Percentiles rank a stretch among this genome's conserved stretches.
Evolutionary conservation across 1,140 invertebrate species (phyloP).

Genomic region (Tetragonula clypearis): DNA sequence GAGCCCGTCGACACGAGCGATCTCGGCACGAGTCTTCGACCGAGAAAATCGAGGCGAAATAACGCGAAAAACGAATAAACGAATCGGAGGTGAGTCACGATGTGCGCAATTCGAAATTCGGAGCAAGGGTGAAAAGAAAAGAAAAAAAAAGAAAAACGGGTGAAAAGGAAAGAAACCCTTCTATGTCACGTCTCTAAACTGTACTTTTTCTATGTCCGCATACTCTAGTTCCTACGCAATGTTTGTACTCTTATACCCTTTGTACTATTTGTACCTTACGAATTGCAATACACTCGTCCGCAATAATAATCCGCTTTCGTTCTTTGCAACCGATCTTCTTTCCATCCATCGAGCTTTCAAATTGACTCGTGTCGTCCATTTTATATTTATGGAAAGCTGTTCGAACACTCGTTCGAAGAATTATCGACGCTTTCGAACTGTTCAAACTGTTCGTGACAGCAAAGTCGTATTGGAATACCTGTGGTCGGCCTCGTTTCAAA

Average conservation of each 20-base stretch:
- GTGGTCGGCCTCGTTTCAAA: background rate
- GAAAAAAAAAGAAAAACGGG: background rate
- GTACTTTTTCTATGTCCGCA: constrained; percentile 81
- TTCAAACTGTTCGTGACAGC: too few species aligned
- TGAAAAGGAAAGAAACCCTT: constrained; percentile 19
- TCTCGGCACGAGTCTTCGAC: constrained; percentile 57
- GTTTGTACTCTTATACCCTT: constrained; percentile 82
- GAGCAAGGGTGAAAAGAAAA: constrained; percentile 1
- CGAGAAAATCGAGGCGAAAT: constrained; percentile 29
- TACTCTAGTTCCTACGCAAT: constrained; percentile 82
- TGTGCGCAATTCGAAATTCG: constrained; percentile 53
- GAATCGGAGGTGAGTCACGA: constrained; percentile 52
- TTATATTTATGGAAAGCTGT: too few species aligned
- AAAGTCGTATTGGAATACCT: too few species aligned
- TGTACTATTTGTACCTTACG: constrained; percentile 82
- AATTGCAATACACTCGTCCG: constrained; percentile 82
- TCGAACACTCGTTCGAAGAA: too few species aligned
- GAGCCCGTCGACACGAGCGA: background rate
- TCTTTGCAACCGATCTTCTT: background rate
- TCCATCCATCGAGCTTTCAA: background rate
- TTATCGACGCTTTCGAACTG: too few species aligned
- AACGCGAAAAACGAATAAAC: constrained; percentile 20
- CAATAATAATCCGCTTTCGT: constrained; percentile 70
- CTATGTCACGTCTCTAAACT: constrained; percentile 75
- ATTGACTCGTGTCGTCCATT: background rate